Conservation (phyloP, 2,113 vertebrate genomes). For the Chloebia gouldiae region DNA sequence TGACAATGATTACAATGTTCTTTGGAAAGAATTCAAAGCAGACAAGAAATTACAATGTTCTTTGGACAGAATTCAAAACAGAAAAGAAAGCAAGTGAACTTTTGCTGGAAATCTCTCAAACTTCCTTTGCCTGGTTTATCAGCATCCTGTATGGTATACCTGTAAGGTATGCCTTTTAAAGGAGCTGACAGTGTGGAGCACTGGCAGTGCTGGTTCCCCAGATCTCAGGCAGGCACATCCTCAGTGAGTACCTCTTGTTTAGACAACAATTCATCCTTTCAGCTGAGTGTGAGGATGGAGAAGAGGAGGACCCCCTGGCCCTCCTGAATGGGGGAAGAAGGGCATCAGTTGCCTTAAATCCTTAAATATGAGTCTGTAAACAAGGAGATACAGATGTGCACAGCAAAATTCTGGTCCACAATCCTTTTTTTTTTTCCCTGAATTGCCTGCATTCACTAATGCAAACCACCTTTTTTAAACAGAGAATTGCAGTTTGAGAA, state of each 20-base stretch:
- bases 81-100: neutral
- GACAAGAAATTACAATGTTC: neutral
- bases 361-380: neutral
- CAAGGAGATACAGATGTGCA: neutral
- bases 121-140: neutral
- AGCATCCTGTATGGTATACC: neutral
- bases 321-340: neutral
- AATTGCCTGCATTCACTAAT: neutral
- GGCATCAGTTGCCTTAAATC: neutral
- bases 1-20: neutral
- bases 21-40: neutral
- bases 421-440: no score
- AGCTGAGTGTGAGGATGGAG: neutral
- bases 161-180: neutral
- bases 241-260: neutral
- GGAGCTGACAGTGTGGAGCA: rapidly evolving
- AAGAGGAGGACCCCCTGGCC: neutral
- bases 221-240: neutral
- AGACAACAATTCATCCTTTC: neutral
- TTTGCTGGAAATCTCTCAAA: neutral
- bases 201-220: neutral
- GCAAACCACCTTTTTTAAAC: neutral
- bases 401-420: neutral
- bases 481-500: neutral
- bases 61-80: neutral